Evolutionary conservation across 2,797 vertebrate genomes (phyloP), one percentile per base, ranked within the genome.

Genomic region (Sciurus carolinensis): DNA sequence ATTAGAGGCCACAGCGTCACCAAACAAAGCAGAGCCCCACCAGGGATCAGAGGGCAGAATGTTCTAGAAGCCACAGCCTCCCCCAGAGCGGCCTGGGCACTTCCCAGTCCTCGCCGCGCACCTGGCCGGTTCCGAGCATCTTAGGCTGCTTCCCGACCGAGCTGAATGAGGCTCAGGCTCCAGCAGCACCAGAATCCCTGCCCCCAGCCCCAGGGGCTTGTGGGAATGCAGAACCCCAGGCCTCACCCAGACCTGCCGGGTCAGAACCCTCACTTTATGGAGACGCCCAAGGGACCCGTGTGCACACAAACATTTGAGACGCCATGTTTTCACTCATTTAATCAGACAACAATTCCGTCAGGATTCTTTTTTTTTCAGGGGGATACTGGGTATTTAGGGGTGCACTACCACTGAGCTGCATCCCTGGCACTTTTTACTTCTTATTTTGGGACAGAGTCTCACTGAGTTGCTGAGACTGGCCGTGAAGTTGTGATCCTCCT

Each of bases 31-130:
- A 72, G n/a, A 64, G 59, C 11, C 3, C 75, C 80, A 3, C 17
- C 7, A 62, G 44, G 22, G 90, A 79, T 9, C 28, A 72, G 47
- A 86, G 26, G 22, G 44, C 30, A 91, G 96, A 95, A 87, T 66
- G 69, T 80, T 92, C 96, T 87, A 75, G 87, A 95, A 89, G 67
- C 54, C 54, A 14, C 22, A 9, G 24, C 28, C 71, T 81, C 57
- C 67, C 36, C 26, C 17, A 14, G 50, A 67, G 22, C 28, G 0
- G 7, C 80, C 69, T 42, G 39, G 33, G 9, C 12, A n/a, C 17
- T 44, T 17, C 76, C 36, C 17, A 13, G 47, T 22, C 57, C 52
- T 59, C 24, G 0, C 36, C 30, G 4, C 0, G 36, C 28, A 11
- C 62, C 42, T 7, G 82, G 77, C 24, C 47, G 64, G 9, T 18